Evolutionary conservation across 2,888 invertebrate species (phyloP).

Genomic region (Endomychus coccineus): DNA sequence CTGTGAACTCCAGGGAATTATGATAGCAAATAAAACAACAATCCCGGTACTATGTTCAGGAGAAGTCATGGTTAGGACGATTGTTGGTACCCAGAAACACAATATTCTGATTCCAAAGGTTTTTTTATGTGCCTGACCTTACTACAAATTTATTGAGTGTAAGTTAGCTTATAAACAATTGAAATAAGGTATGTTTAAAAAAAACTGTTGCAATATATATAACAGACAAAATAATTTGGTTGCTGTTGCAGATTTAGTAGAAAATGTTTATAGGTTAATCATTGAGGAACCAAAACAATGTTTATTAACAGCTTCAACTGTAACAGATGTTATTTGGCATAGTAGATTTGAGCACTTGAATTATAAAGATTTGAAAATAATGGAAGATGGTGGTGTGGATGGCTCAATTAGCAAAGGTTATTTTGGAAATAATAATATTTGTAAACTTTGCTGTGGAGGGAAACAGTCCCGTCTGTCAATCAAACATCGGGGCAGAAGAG

Average conservation of each 20-base stretch:
- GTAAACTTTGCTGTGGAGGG: constrained; percentile 24
- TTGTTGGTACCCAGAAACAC: constrained; percentile 11
- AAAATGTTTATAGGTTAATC: constrained; percentile 8
- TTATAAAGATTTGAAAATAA: constrained; percentile 5
- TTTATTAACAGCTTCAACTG: constrained; percentile 3
- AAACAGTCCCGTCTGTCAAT: constrained; percentile 28
- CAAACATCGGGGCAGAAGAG: constrained; percentile 13
- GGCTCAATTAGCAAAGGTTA: constrained; percentile 13
- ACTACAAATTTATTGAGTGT: constrained; percentile 27
- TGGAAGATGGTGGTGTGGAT: constrained; percentile 9
- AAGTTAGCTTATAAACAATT: constrained; percentile 24
- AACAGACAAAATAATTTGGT: constrained; percentile 6
- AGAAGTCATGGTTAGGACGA: constrained; percentile 5
- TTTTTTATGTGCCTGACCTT: constrained; percentile 21
- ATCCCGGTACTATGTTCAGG: constrained; percentile 10
- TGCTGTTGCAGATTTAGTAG: constrained; percentile 2
- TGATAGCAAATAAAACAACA: constrained; percentile 13
- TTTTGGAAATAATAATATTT: constrained; percentile 11
- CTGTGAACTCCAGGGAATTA: constrained; percentile 11
- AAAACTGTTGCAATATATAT: constrained; percentile 6
- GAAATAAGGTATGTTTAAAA: constrained; percentile 7
- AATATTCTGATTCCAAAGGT: constrained; percentile 17
- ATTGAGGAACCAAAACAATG: constrained; percentile 6
- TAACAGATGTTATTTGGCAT: constrained; percentile 16
- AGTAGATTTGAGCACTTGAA: constrained; percentile 20